Evolutionary conservation across 2,888 invertebrate genomes (phyloP).

Genomic region (Rhagophthalmus giganteus): DNA sequence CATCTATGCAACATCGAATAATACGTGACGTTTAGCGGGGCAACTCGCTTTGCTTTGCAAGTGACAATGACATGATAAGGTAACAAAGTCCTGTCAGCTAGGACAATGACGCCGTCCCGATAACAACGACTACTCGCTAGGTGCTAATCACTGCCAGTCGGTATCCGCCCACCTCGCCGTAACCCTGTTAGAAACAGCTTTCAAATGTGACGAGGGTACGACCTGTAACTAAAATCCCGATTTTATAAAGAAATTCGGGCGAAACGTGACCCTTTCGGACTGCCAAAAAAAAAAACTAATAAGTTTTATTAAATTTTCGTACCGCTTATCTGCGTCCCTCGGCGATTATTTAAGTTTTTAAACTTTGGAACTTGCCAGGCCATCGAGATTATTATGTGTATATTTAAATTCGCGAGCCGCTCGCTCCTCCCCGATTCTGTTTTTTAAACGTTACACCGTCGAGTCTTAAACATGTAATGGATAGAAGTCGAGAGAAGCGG

Average conservation of each 20-base stretch:
- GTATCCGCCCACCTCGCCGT: constrained; percentile 9
- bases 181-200: constrained; percentile 15
- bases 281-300: constrained; percentile 4
- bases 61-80: constrained; percentile 5
- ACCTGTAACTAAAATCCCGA: constrained; percentile 2
- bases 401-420: too few relatives aligned
- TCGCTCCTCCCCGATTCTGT: too few relatives aligned
- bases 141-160: constrained; percentile 17
- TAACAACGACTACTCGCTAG: constrained; percentile 22
- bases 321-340: too few relatives aligned
- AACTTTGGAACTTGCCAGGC: too few relatives aligned
- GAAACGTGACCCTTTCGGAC: constrained; percentile 1
- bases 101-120: constrained; percentile 17
- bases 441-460: too few relatives aligned
- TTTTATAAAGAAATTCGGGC: constrained; percentile 7
- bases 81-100: constrained; percentile 18
- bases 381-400: too few relatives aligned
- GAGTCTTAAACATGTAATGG: too few relatives aligned
- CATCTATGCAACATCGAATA: neutral
- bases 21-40: neutral
- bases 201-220: constrained; percentile 22
- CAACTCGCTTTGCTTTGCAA: too few relatives aligned
- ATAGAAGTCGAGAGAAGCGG: too few relatives aligned
- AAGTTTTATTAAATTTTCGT: too few relatives aligned
- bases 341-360: too few relatives aligned